Evolutionary conservation across 1,140 invertebrate species (phyloP).

Genomic region (Bombus consobrinus): DNA sequence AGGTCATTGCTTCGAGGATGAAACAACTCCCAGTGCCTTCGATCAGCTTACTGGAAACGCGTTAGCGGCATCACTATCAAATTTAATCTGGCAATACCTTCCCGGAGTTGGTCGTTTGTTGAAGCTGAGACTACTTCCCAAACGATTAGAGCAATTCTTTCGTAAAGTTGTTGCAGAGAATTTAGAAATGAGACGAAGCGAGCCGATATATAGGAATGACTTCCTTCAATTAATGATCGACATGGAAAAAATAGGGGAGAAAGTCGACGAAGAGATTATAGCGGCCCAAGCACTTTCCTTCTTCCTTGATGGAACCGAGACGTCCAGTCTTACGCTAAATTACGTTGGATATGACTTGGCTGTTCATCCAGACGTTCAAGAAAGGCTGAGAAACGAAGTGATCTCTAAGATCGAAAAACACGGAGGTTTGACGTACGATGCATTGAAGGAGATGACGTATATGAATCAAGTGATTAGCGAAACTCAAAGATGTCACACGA

Average conservation of each 20-base stretch:
- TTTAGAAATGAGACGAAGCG: constrained; percentile 25
- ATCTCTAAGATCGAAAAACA: constrained; percentile 19
- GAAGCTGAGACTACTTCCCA: constrained; percentile 4
- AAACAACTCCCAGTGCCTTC: constrained; percentile 32
- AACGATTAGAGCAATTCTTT: constrained; percentile 51
- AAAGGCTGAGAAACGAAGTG: constrained; percentile 60
- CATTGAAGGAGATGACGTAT: constrained; percentile 64
- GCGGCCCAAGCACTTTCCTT: constrained; percentile 52
- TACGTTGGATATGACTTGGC: constrained; percentile 46
- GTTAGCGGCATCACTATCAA: constrained; percentile 31
- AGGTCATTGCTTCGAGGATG: constrained; percentile 58
- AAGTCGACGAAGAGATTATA: constrained; percentile 30
- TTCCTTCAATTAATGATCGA: constrained; percentile 66
- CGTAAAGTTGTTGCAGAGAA: constrained; percentile 35
- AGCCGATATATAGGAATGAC: constrained; percentile 51
- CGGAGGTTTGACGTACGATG: constrained; percentile 52
- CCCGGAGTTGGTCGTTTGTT: neutral
- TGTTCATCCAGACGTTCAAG: constrained; percentile 39
- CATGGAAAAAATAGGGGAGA: constrained; percentile 41
- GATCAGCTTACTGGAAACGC: constrained; percentile 57
- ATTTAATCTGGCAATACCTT: neutral
- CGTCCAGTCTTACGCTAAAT: constrained; percentile 25
- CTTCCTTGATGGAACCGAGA: constrained; percentile 64
- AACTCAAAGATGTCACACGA: constrained; percentile 51
- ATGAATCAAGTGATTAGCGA: constrained; percentile 67